Conservation (phyloP, 2,113 vertebrate species). For the Phaethon lepturus region DNA sequence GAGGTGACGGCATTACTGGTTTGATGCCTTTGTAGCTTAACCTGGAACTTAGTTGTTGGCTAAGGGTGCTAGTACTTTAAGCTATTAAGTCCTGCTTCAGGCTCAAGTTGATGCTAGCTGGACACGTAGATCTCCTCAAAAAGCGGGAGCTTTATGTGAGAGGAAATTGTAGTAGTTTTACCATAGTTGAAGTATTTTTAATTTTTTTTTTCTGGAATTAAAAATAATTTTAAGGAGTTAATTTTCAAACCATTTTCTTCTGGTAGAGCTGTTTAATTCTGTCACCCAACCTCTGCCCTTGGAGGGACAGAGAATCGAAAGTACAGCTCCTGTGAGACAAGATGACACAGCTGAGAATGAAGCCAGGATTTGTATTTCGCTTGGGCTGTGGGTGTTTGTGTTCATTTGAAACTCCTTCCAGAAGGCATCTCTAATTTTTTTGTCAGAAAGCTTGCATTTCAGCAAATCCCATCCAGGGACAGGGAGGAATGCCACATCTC, state of each 20-base stretch:
- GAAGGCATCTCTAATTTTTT: neutral
- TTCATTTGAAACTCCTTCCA: neutral
- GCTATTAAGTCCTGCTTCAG: neutral
- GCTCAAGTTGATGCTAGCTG: neutral
- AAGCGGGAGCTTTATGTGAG: neutral
- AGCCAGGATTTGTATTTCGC: neutral
- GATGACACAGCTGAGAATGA: neutral
- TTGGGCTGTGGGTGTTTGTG: neutral
- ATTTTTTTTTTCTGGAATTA: neutral
- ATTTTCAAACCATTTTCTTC: neutral
- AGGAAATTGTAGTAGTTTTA: neutral
- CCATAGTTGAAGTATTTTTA: neutral
- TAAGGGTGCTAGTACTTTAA: neutral
- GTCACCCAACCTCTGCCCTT: neutral
- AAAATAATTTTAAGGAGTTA: neutral
- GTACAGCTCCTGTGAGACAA: neutral
- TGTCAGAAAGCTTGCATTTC: neutral
- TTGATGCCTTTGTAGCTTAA: neutral
- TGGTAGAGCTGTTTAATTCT: neutral
- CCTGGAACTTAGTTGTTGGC: neutral
- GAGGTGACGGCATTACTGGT: conserved; percentile 77
- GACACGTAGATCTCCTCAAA: neutral
- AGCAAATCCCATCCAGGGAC: neutral
- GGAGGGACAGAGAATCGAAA: neutral
- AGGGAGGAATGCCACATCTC: neutral